These are phyloP conservation scores for Lymantria dispar DNA, from an alignment of 2,888 invertebrate species.

Conservation along the genomic window DNA sequence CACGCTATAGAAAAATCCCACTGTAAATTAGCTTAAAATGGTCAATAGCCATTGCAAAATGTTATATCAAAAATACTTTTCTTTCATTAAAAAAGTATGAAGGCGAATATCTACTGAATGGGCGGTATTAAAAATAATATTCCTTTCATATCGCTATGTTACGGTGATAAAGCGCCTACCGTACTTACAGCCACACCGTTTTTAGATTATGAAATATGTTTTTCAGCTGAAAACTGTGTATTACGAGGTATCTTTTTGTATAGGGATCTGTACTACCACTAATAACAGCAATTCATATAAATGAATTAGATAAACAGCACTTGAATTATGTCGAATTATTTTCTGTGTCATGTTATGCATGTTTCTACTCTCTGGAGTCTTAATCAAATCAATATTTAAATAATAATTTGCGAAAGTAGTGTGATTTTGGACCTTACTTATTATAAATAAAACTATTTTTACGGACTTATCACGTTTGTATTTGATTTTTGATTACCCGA, in stretches of 20 bases:
- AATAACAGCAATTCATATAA: too few relatives aligned
- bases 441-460: too few relatives aligned
- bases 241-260: conserved; percentile 8
- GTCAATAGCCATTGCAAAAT: conserved; percentile 1
- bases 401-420: too few relatives aligned
- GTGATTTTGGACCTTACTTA: too few relatives aligned
- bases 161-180: conserved; percentile 31
- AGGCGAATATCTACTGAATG: conserved; percentile 34
- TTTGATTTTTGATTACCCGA: too few relatives aligned
- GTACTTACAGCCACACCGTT: conserved; percentile 37
- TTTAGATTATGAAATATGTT: conserved; percentile 51
- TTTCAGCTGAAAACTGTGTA: conserved; percentile 30
- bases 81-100: conserved; percentile 27
- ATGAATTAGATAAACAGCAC: too few relatives aligned
- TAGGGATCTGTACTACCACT: background rate
- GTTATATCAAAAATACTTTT: conserved; percentile 28
- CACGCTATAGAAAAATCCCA: too few relatives aligned
- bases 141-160: conserved; percentile 37
- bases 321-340: too few relatives aligned
- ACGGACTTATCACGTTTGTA: too few relatives aligned
- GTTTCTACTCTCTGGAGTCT: too few relatives aligned
- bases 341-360: too few relatives aligned
- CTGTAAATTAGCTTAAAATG: background rate
- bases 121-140: conserved; percentile 45
- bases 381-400: too few relatives aligned